Evolutionary conservation across 2,113 vertebrate species (phyloP).

Genomic region (Mungos mungo): DNA sequence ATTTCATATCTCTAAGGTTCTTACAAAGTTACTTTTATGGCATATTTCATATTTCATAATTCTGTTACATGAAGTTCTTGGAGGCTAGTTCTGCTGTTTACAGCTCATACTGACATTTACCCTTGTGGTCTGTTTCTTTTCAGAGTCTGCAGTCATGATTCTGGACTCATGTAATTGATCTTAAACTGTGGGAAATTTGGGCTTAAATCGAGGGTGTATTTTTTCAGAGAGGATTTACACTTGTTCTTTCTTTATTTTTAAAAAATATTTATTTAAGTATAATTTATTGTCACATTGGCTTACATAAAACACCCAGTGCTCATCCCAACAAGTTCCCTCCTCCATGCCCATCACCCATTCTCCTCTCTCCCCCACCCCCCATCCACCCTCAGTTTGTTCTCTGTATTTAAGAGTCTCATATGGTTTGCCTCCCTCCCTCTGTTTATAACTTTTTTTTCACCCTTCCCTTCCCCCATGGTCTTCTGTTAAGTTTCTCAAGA

Average conservation of each 20-base stretch:
- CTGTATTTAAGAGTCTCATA: no score
- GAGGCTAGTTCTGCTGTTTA: background rate
- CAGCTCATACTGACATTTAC: background rate
- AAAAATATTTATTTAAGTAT: no score
- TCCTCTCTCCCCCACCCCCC: no score
- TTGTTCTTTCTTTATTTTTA: background rate
- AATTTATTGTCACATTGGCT: no score
- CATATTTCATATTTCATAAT: background rate
- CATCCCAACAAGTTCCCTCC: no score
- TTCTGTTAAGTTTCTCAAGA: no score
- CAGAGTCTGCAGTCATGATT: slow-evolving; percentile 19
- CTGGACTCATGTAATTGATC: slow-evolving; percentile 42
- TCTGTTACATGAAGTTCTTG: background rate
- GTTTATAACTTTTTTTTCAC: no score
- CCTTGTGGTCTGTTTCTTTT: background rate
- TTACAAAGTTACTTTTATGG: background rate
- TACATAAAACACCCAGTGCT: no score
- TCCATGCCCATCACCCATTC: no score
- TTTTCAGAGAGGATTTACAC: background rate
- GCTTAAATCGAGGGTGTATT: background rate
- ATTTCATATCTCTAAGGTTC: background rate
- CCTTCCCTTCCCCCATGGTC: no score
- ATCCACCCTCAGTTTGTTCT: no score
- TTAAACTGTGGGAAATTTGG: background rate
- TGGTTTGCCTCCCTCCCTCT: no score